Conservation (phyloP, 2,797 vertebrate genomes). For the Argentina silus region DNA sequence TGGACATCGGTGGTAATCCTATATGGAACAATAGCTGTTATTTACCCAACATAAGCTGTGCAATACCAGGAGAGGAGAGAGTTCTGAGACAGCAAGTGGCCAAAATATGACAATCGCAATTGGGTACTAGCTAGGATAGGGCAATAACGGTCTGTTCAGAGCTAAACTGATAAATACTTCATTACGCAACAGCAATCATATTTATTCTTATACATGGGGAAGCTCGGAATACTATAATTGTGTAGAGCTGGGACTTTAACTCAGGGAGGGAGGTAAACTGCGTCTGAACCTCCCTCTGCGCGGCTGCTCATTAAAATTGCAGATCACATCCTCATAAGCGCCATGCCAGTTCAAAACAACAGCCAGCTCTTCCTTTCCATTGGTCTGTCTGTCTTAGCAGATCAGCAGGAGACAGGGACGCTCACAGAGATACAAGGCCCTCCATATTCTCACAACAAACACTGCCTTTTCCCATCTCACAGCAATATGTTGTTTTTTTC, state of each 20-base stretch:
- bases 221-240: background rate
- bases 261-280: slow-evolving; percentile 11
- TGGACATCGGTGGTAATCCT: background rate
- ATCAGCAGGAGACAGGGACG: slow-evolving; percentile 3
- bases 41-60: slow-evolving; percentile 4
- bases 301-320: slow-evolving; percentile 20
- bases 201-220: background rate
- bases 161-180: background rate
- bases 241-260: background rate
- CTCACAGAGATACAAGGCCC: background rate
- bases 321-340: slow-evolving; percentile 17
- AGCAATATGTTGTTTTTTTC: background rate
- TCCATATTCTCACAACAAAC: background rate
- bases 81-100: background rate
- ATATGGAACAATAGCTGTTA: background rate
- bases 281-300: slow-evolving; percentile 25
- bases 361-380: background rate
- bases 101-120: background rate
- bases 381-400: background rate
- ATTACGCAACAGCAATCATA: background rate
- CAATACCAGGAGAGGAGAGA: background rate
- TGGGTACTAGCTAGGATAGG: background rate
- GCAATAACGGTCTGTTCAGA: background rate
- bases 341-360: slow-evolving; percentile 13
- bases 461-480: background rate